These are phyloP conservation scores for Sebastes diaconus DNA, from an alignment of 2,797 vertebrate species.

Conservation along the genomic window DNA sequence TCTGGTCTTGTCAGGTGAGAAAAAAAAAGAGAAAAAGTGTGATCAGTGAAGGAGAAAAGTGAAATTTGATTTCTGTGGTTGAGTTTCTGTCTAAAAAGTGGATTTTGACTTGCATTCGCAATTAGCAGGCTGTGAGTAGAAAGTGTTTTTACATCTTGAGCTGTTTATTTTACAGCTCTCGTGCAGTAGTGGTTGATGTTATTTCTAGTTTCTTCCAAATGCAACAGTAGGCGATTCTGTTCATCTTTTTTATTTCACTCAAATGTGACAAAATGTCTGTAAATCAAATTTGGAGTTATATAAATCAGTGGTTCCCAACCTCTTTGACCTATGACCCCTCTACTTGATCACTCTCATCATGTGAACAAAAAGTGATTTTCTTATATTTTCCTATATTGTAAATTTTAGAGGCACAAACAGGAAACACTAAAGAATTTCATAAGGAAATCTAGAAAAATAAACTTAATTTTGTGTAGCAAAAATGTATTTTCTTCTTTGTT, in stretches of 20 bases:
- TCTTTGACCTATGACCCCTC: not conserved
- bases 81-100: conserved; percentile 19
- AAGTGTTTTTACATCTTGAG: conserved; percentile 51
- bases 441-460: not conserved
- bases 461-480: not conserved
- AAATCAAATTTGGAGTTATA: not conserved
- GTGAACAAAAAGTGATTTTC: not conserved
- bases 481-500: not conserved
- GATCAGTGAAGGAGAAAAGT: conserved; percentile 8
- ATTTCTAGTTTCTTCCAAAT: conserved; percentile 30
- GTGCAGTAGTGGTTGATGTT: conserved; percentile 12
- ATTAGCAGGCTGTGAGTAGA: conserved; percentile 17
- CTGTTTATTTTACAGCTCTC: conserved; percentile 47
- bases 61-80: conserved; percentile 15
- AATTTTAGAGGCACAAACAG: not conserved
- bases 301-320: not conserved
- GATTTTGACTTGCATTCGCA: conserved; percentile 13
- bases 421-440: not conserved
- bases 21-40: not conserved
- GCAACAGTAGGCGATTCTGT: not conserved
- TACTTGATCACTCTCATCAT: not conserved
- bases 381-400: not conserved
- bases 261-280: conserved; percentile 15
- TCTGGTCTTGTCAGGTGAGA: not conserved
- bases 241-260: conserved; percentile 1